phyloP scores from a whole-genome alignment of 2,113 vertebrate species.

The Heloderma charlesbogerti region DNA sequence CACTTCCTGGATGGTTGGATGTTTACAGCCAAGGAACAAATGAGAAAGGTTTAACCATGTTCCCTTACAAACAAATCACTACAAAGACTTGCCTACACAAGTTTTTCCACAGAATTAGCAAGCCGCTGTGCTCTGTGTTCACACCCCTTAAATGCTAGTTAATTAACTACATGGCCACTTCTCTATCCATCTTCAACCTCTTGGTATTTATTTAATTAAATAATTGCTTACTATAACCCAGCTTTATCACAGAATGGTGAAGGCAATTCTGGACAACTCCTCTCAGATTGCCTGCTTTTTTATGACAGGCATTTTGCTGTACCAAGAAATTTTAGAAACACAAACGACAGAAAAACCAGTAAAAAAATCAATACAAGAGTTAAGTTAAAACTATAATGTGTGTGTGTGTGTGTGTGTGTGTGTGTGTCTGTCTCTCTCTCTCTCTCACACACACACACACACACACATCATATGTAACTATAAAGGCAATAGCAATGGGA shows the following conservation, averaged over 20 bases:
- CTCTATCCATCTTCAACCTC: neutral
- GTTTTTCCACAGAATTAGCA: constrained; percentile 8
- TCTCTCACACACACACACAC: too few species aligned
- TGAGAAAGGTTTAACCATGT: neutral
- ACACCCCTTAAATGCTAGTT: constrained; percentile 6
- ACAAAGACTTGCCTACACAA: constrained; percentile 15
- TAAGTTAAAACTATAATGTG: neutral
- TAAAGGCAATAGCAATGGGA: neutral
- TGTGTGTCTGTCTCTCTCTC: too few species aligned
- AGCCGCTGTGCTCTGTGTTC: neutral
- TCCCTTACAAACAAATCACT: constrained; percentile 5
- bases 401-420: too few species aligned
- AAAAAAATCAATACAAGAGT: neutral
- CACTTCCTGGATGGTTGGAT: neutral
- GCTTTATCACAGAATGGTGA: neutral
- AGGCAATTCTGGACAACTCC: neutral
- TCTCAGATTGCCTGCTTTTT: neutral
- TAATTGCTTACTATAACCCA: neutral
- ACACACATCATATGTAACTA: neutral
- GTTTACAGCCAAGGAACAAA: constrained; percentile 9
- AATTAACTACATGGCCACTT: neutral
- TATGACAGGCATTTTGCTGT: neutral
- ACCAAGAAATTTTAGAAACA: neutral
- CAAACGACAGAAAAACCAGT: neutral
- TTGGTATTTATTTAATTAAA: neutral